Conservation (phyloP, 1,140 invertebrate genomes). For the Saccostrea echinata region DNA sequence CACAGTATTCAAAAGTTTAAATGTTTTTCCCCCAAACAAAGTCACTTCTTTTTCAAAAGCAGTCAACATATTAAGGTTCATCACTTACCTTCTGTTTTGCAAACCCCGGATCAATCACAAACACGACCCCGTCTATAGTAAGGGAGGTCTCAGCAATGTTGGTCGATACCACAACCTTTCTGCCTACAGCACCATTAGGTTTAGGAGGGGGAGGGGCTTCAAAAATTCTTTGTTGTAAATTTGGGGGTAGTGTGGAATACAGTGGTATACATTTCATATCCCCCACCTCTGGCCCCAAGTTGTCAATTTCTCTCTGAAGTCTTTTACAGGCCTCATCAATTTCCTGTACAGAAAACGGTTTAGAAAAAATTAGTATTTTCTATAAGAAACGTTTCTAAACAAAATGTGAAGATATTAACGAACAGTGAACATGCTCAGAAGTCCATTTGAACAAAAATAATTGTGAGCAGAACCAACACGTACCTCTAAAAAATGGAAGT, state of each 20-base stretch:
- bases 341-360: slow-evolving; percentile 84
- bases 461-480: too few relatives aligned
- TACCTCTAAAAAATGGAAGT: too few relatives aligned
- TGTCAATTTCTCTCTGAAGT: slow-evolving; percentile 98
- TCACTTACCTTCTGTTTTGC: slow-evolving; percentile 95
- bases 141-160: slow-evolving; percentile 99
- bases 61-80: too few relatives aligned
- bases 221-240: slow-evolving; percentile 98
- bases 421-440: too few relatives aligned
- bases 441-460: too few relatives aligned
- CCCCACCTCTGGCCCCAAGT: slow-evolving; percentile 96
- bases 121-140: slow-evolving; percentile 99
- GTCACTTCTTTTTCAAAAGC: too few relatives aligned
- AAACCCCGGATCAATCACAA: slow-evolving; percentile 99
- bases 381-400: too few relatives aligned
- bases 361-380: background rate
- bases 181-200: slow-evolving; percentile 95
- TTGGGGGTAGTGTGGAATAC: slow-evolving; percentile 98
- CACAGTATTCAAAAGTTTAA: too few relatives aligned
- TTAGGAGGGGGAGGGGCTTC: slow-evolving; percentile 94
- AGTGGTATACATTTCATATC: slow-evolving; percentile 99
- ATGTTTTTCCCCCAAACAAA: too few relatives aligned
- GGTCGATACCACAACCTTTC: slow-evolving; percentile 98
- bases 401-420: too few relatives aligned
- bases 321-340: slow-evolving; percentile 99